Evolutionary conservation across 2,113 vertebrate species (phyloP), one percentile per base, ranked within the genome.

Genomic region (Alligator sinensis): DNA sequence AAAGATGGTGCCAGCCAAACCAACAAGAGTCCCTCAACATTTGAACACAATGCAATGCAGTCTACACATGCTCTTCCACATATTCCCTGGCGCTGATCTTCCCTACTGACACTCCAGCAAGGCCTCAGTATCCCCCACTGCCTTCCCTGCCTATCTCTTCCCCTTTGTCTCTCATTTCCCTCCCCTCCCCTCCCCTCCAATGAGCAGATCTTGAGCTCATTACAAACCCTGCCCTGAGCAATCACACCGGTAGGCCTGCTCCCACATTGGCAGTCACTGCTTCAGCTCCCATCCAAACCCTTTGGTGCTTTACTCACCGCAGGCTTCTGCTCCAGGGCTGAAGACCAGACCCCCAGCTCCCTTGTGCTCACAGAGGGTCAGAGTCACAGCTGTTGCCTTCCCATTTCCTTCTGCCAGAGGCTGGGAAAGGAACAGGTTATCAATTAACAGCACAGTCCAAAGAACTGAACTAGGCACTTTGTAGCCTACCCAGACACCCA

Each of bases 401-500:
- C 63, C 27, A 25, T 58, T 24, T 25, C n/a, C 30, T 61, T n/a
- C 8, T 15, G 47, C 47, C 17, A 14, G 34, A 22, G 21, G 15
- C 59, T 15, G 7, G 25, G 57, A 47, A 30, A 15, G 58, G 34
- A 79, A 75, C 17, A 22, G 3, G 96, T 96, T 96, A 97, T 89
- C 63, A 1, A 97, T 97, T 97, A 97, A 97, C 96, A 90, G 61
- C 91, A 92, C 30, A 5, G 95, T 97, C 95, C 96, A 97, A 97
- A 96, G 96, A 96, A 16, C 96, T 93, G 93, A 83, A 88, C 10
- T 66, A 55, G 80, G 91, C 11, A 1, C 55, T 1, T 14, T 2
- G 0, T 47, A 1, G 2, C 30, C 19, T 38, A 22, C 12, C 34
- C 47, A 47, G 47, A 9, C 47, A 47, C 47, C 47, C 27, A 21